Conservation (phyloP, 2,888 invertebrate species). For the Heliconius cydno region DNA sequence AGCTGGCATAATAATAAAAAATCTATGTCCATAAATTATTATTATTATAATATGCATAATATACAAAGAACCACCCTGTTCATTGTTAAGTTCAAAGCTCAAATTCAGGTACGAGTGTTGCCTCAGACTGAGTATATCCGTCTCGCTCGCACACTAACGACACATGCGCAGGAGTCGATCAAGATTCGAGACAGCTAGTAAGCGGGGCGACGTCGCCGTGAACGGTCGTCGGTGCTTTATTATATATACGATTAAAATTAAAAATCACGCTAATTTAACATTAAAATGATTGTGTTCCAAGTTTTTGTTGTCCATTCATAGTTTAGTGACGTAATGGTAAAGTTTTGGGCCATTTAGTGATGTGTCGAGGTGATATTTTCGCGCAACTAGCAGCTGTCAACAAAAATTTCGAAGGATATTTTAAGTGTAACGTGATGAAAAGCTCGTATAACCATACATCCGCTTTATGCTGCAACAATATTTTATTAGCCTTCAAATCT, state of each 20-base stretch:
- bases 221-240: slow-evolving; percentile 66
- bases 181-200: slow-evolving; percentile 65
- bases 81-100: slow-evolving; percentile 62
- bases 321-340: slow-evolving; percentile 39
- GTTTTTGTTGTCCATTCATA: slow-evolving; percentile 54
- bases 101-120: slow-evolving; percentile 70
- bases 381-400: slow-evolving; percentile 65
- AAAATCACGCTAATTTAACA: slow-evolving; percentile 71
- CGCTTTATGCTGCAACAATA: slow-evolving; percentile 52
- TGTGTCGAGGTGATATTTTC: slow-evolving; percentile 58
- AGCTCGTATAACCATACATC: slow-evolving; percentile 51
- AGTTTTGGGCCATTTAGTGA: slow-evolving; percentile 24
- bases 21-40: background rate
- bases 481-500: slow-evolving; percentile 35
- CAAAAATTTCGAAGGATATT: slow-evolving; percentile 59
- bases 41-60: background rate
- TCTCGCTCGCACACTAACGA: slow-evolving; percentile 66
- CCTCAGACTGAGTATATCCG: slow-evolving; percentile 49
- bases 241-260: slow-evolving; percentile 64
- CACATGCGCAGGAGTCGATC: slow-evolving; percentile 76
- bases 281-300: slow-evolving; percentile 63
- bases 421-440: slow-evolving; percentile 54
- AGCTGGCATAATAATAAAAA: background rate
- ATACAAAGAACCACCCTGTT: slow-evolving; percentile 43
- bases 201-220: slow-evolving; percentile 76